Base-by-base conservation (phyloP, 2,888 invertebrate species). In the Mesorhabditis sp. region DNA sequence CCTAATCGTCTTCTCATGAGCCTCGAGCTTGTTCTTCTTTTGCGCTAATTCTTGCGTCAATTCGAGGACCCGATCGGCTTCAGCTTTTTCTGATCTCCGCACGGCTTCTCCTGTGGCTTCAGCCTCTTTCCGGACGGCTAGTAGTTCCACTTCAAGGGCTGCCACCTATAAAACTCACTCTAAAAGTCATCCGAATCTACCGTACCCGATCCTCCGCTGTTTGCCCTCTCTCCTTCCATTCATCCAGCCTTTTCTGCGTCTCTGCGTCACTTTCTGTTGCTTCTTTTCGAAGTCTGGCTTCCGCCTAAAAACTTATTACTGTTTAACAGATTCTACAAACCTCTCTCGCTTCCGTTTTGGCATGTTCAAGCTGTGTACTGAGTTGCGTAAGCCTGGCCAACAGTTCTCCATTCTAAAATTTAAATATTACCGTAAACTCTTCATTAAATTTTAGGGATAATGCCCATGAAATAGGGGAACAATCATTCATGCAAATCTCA, bases 81-180 rank as follows among this genome's bases (percentile, higher is more conserved):
- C 58, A 50, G 58, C 58, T 50, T n/a, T 50, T 50, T 50, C 58
- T n/a, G 58, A 13, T 50, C n/a, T 50, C 10, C n/a, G 7, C 7
- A n/a, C 58, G n/a, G n/a, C n/a, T n/a, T 50, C 58, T n/a, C 7
- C 7, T 10, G n/a, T n/a, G n/a, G 7, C n/a, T n/a, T 50, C 58
- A 50, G 58, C 58, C 58, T 50, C 58, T 50, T 50, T 50, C n/a
- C n/a, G 7, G 10, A n/a, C 58, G 7, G 58, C 58, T n/a, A n/a
- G n/a, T 10, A n/a, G 10, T n/a, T 50, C 58, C 7, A 50, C n/a
- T n/a, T 50, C 58, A 50, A 50, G 58, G n/a, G 58, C 58, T 50
- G 58, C 58, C n/a, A 50, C 58, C 58, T 50, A 50, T 50, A 50
- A 50, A 50, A 50, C n/a, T 10, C n/a, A 50, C n/a, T 50, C n/a